phyloP scores from a whole-genome alignment of 2,888 invertebrate genomes.

The Perdita meconis region DNA sequence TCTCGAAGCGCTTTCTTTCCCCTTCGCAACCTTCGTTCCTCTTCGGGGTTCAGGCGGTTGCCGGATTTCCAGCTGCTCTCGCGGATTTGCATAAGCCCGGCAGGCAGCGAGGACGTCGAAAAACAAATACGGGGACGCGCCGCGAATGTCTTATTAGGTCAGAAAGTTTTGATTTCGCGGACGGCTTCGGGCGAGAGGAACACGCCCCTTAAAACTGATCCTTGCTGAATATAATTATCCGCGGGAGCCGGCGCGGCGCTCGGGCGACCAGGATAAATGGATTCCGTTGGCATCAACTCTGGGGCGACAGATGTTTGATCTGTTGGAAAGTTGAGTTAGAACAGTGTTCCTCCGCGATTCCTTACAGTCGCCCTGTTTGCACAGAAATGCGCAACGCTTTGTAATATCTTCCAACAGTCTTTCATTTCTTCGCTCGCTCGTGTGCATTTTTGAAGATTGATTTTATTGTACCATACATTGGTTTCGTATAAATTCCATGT shows the following conservation, averaged over 20 bases:
- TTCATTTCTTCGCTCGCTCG: not conserved
- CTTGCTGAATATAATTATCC: constrained; percentile 72
- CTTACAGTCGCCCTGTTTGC: constrained; percentile 15
- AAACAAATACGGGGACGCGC: constrained; percentile 65
- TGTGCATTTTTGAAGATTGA: not conserved
- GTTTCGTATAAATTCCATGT: constrained; percentile 7
- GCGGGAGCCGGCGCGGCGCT: constrained; percentile 1
- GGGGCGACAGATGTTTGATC: constrained; percentile 66
- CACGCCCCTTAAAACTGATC: constrained; percentile 65
- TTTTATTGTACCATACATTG: no score
- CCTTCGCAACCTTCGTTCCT: constrained; percentile 6
- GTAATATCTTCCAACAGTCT: constrained; percentile 1
- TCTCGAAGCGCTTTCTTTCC: constrained; percentile 14
- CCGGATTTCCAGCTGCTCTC: constrained; percentile 20
- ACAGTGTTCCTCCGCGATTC: constrained; percentile 18
- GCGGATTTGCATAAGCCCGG: constrained; percentile 65
- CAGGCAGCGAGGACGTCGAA: constrained; percentile 28
- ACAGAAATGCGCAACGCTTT: constrained; percentile 23
- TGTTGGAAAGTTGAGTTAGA: constrained; percentile 57
- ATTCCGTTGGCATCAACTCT: constrained; percentile 43
- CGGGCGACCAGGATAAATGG: constrained; percentile 56
- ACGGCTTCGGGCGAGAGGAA: constrained; percentile 28
- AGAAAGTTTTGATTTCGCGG: constrained; percentile 70
- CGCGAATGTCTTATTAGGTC: constrained; percentile 70
- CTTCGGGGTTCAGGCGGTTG: not conserved